A percentile compares a stretch with the other conserved stretches of the same genome.
phyloP scores from a whole-genome alignment of 2,888 invertebrate genomes.

The Zygothrica quintamaculata region DNA sequence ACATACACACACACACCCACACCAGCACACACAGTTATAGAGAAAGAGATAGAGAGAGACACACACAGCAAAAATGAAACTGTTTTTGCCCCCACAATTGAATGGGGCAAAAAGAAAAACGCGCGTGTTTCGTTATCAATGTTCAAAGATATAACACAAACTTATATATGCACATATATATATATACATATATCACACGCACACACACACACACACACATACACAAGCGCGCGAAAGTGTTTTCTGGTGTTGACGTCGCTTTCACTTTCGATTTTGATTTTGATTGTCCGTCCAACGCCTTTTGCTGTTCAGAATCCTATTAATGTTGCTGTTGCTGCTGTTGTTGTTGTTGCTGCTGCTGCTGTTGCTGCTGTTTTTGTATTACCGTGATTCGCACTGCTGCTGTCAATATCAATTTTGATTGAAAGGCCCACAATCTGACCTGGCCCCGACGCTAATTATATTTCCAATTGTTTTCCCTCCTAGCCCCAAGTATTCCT shows the following conservation, averaged over 20 bases:
- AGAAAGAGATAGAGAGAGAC: constrained; percentile 22
- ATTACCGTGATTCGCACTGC: constrained; percentile 18
- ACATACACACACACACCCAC: constrained; percentile 8
- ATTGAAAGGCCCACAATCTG: constrained; percentile 22
- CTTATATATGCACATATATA: constrained; percentile 13
- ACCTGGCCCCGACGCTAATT: constrained; percentile 57
- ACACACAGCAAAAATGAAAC: constrained; percentile 26
- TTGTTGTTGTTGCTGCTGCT: constrained; percentile 33
- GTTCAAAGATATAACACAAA: constrained; percentile 39
- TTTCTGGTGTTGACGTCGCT: constrained; percentile 46
- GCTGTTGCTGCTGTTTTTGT: constrained; percentile 18
- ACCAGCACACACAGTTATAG: neutral
- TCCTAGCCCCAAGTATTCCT: constrained; percentile 31
- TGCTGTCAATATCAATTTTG: constrained; percentile 45
- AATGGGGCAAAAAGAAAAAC: constrained; percentile 39
- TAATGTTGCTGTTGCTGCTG: constrained; percentile 28
- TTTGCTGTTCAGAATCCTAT: constrained; percentile 39
- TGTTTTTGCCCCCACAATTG: constrained; percentile 41
- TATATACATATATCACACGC: constrained; percentile 21
- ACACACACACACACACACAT: constrained; percentile 17
- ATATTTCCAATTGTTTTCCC: constrained; percentile 57
- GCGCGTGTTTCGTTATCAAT: constrained; percentile 62
- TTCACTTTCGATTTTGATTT: constrained; percentile 61
- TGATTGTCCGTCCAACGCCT: constrained; percentile 51
- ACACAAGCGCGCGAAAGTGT: constrained; percentile 45